Conservation (phyloP, 2,113 vertebrate species). For the Origma solitaria region DNA sequence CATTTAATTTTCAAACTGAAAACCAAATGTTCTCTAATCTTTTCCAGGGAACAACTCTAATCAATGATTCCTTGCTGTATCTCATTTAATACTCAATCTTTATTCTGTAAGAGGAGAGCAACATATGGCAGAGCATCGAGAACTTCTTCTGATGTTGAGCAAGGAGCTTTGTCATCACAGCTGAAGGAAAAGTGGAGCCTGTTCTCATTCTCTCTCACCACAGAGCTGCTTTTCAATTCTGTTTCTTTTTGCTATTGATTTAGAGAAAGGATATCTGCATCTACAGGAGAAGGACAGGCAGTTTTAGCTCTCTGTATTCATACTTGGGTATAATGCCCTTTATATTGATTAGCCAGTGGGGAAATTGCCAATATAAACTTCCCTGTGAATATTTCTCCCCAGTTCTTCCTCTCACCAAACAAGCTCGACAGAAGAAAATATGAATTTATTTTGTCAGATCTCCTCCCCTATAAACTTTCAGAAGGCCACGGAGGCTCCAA, state of each 20-base stretch:
- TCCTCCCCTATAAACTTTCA: not conserved
- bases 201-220: not conserved
- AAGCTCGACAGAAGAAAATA: not conserved
- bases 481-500: not conserved
- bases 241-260: not conserved
- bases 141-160: not conserved
- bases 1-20: constrained; percentile 15
- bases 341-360: not conserved
- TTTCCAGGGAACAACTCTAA: constrained; percentile 5
- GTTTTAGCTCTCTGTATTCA: not conserved
- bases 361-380: not conserved
- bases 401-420: not conserved
- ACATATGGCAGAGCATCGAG: not conserved
- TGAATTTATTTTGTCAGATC: not conserved
- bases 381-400: not conserved
- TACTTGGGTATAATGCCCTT: not conserved
- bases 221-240: not conserved
- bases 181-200: not conserved
- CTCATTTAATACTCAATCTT: not conserved
- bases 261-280: not conserved
- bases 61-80: not conserved
- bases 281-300: not conserved
- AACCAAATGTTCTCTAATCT: constrained; percentile 19
- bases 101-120: not conserved
- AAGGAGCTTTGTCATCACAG: not conserved